These are phyloP conservation scores for Gastracanthus pulcherrimus DNA, from an alignment of 2,888 invertebrate genomes.

Conservation along the genomic window DNA sequence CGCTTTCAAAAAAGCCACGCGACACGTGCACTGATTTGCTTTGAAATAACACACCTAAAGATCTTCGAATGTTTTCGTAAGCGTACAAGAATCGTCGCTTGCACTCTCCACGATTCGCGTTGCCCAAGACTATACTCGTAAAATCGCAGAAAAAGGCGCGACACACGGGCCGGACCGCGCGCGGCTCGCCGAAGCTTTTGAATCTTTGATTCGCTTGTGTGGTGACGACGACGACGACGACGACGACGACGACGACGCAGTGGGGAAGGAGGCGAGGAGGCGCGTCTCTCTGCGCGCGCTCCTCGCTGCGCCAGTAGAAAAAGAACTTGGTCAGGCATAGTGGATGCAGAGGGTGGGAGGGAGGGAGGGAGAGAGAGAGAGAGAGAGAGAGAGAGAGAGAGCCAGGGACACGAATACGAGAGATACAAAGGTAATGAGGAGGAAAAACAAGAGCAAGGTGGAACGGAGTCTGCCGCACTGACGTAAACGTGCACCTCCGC, in stretches of 20 bases:
- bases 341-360: slow-evolving; percentile 26
- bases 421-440: slow-evolving; percentile 50
- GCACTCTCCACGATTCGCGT: no score
- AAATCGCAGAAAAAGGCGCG: background rate
- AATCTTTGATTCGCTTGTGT: background rate
- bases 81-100: background rate
- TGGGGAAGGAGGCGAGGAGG: no score
- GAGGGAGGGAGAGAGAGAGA: slow-evolving; percentile 55
- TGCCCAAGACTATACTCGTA: background rate
- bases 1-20: no score
- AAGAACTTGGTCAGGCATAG: slow-evolving; percentile 49
- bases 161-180: background rate
- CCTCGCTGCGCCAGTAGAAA: background rate
- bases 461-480: slow-evolving; percentile 22
- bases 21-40: no score
- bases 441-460: slow-evolving; percentile 53
- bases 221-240: background rate
- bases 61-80: background rate
- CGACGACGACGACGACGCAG: background rate
- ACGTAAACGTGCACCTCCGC: slow-evolving; percentile 5
- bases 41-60: no score
- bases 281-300: background rate
- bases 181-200: background rate
- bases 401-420: background rate
- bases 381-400: slow-evolving; percentile 56